Conservation (phyloP, 1,140 invertebrate genomes). For the Cyclargus thomasi region DNA sequence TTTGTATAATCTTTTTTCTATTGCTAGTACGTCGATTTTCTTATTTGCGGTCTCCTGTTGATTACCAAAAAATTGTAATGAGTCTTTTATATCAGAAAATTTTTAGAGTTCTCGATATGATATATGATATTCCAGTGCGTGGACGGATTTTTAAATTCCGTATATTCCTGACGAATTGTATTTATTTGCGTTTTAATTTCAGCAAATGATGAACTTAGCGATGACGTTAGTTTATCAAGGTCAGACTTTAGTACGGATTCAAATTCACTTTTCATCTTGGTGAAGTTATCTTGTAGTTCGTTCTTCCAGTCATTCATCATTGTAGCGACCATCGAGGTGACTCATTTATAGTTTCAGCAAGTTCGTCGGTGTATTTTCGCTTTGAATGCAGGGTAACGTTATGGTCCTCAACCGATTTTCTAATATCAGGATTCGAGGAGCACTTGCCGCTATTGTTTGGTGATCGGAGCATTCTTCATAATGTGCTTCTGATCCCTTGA, state of each 20-base stretch:
- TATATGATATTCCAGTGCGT: background rate
- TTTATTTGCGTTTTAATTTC: background rate
- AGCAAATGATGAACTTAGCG: background rate
- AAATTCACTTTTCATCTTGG: background rate
- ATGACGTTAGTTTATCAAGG: background rate
- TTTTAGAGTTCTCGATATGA: background rate
- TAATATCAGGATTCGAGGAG: background rate
- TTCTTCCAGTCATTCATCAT: constrained; percentile 9
- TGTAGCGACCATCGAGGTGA: background rate
- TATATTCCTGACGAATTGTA: background rate
- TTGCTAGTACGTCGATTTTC: background rate
- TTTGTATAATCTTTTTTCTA: background rate
- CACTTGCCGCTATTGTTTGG: background rate
- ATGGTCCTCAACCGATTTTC: background rate
- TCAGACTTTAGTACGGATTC: background rate
- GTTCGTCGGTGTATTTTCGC: background rate
- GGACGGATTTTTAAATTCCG: background rate
- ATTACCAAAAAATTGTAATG: background rate
- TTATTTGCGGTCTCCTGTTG: background rate
- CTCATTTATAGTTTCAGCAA: background rate
- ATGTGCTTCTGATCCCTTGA: background rate
- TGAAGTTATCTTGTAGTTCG: background rate
- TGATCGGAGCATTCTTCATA: background rate
- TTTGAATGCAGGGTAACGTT: background rate
- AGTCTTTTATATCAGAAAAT: background rate